A percentile compares a stretch with the other conserved stretches of the same genome.
Conservation (phyloP, 2,888 invertebrate genomes). For the Lasioglossum vierecki region DNA sequence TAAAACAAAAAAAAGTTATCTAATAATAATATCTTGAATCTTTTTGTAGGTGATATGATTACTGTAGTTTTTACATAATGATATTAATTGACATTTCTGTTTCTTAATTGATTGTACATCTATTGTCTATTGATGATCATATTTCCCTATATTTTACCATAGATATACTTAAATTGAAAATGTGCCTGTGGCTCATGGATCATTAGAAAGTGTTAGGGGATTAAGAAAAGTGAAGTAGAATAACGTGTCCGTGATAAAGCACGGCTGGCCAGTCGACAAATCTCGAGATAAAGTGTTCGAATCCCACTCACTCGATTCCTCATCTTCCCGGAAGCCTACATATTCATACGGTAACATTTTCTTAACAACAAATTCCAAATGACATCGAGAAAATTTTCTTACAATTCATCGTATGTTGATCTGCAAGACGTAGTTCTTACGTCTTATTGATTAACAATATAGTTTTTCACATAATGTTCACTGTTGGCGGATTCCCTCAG, state of each 20-base stretch:
- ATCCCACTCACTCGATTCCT: not conserved
- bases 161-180: not conserved
- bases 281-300: constrained; percentile 7
- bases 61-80: not conserved
- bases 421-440: not conserved
- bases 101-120: not conserved
- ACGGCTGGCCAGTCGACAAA: constrained; percentile 7
- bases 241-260: constrained; percentile 3
- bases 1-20: no score
- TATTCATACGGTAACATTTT: not conserved
- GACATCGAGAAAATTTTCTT: not conserved
- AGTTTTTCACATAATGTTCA: not conserved
- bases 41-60: not conserved
- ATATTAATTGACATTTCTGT: no score
- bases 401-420: no score
- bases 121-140: not conserved
- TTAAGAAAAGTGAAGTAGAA: not conserved
- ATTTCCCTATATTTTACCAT: not conserved
- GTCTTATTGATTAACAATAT: not conserved
- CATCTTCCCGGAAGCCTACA: not conserved
- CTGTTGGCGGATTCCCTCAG: not conserved
- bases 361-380: not conserved
- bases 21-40: no score
- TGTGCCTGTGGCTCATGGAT: not conserved
- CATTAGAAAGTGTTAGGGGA: not conserved